Evolutionary conservation across 2,113 vertebrate genomes (phyloP).

Genomic region (Urocitellus parryii): DNA sequence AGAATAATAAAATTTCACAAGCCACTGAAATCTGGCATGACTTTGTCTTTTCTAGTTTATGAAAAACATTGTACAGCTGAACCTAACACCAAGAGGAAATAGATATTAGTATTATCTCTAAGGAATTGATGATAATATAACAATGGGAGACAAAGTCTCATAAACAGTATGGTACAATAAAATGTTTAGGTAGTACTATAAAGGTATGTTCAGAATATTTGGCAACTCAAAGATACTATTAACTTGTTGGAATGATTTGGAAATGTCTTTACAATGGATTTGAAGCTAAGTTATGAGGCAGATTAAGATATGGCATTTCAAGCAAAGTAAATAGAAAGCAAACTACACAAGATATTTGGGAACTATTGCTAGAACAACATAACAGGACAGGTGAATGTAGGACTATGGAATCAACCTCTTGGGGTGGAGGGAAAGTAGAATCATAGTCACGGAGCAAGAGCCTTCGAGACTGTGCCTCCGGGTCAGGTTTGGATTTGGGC

Average conservation of each 20-base stretch:
- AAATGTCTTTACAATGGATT: not conserved
- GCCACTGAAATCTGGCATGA: not conserved
- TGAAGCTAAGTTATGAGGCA: not conserved
- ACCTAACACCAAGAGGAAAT: not conserved
- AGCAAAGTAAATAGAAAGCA: not conserved
- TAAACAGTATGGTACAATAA: not conserved
- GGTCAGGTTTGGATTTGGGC: no score
- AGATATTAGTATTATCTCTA: not conserved
- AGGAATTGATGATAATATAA: not conserved
- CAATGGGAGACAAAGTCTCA: not conserved
- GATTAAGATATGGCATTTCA: not conserved
- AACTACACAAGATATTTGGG: not conserved
- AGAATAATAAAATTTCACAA: constrained; percentile 9
- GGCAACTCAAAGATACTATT: not conserved
- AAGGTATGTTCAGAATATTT: not conserved
- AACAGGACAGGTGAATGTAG: not conserved
- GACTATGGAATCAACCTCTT: not conserved
- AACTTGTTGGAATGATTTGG: not conserved
- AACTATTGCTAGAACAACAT: not conserved
- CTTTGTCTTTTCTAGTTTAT: constrained; percentile 14
- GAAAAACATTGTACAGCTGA: not conserved
- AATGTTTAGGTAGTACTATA: not conserved
- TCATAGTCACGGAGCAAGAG: not conserved
- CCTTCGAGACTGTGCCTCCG: no score
- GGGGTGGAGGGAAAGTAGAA: no score